Percentiles rank a stretch among this genome's conserved stretches.
These are phyloP conservation scores for Eremobia ochroleuca DNA, from an alignment of 2,888 invertebrate genomes.

Conservation along the genomic window DNA sequence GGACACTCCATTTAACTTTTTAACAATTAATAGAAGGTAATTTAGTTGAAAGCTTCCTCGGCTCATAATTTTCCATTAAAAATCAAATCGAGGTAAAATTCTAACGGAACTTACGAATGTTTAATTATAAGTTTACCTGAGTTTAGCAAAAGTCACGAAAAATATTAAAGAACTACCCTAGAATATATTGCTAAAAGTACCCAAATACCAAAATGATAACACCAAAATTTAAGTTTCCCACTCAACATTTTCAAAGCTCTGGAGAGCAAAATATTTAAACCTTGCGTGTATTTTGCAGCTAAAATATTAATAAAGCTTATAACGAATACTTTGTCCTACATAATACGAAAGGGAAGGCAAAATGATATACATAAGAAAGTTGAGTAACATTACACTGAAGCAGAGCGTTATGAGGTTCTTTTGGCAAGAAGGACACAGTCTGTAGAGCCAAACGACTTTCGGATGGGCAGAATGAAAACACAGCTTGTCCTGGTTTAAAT, in stretches of 20 bases:
- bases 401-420: constrained; percentile 40
- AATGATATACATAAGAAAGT: constrained; percentile 34
- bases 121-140: constrained; percentile 1
- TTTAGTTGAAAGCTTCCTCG: constrained; percentile 37
- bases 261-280: constrained; percentile 9
- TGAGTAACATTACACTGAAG: constrained; percentile 28
- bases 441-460: constrained; percentile 59
- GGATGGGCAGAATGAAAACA: constrained; percentile 55
- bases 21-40: constrained; percentile 35
- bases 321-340: constrained; percentile 35
- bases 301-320: constrained; percentile 12
- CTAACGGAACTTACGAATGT: background rate
- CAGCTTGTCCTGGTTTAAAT: constrained; percentile 58
- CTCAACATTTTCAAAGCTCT: background rate
- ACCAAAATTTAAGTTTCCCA: background rate
- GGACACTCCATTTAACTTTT: constrained; percentile 34
- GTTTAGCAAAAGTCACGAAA: background rate
- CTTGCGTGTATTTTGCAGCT: background rate
- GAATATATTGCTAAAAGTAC: background rate
- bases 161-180: background rate
- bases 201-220: background rate
- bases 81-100: background rate
- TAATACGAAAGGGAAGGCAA: constrained; percentile 27
- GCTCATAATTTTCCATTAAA: constrained; percentile 7
- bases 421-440: constrained; percentile 47